Evolutionary conservation across 2,888 invertebrate genomes (phyloP).

Genomic region (Prosapia bicincta): DNA sequence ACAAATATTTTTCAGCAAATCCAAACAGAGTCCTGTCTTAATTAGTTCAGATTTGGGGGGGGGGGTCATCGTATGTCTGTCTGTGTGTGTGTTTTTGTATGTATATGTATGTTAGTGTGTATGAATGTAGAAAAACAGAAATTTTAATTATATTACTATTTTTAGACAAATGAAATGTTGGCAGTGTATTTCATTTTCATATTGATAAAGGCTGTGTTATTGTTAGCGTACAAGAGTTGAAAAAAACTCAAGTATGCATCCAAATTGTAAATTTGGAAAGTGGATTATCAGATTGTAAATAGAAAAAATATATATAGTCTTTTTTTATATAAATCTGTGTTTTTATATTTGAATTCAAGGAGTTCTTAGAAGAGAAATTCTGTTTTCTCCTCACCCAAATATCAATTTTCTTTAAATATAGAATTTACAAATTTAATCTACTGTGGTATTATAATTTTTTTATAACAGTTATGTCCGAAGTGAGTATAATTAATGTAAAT

Average conservation of each 20-base stretch:
- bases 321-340: background rate
- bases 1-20: too few relatives aligned
- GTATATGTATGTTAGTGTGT: too few relatives aligned
- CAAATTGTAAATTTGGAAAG: background rate
- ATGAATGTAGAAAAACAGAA: background rate
- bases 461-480: background rate
- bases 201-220: slow-evolving; percentile 1
- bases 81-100: too few relatives aligned
- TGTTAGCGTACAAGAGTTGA: background rate
- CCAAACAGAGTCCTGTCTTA: too few relatives aligned
- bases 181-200: background rate
- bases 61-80: too few relatives aligned
- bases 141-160: background rate
- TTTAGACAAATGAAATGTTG: background rate
- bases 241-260: background rate
- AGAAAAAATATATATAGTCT: background rate
- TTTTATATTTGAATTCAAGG: background rate
- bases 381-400: background rate
- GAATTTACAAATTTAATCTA: background rate
- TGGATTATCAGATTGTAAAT: background rate
- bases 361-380: background rate
- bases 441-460: background rate
- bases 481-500: background rate
- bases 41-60: too few relatives aligned
- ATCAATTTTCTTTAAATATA: background rate